A percentile compares a stretch with the other conserved stretches of the same genome.
These are phyloP conservation scores for Manacus vitellinus DNA, from an alignment of 2,113 vertebrate species.

Conservation along the genomic window DNA sequence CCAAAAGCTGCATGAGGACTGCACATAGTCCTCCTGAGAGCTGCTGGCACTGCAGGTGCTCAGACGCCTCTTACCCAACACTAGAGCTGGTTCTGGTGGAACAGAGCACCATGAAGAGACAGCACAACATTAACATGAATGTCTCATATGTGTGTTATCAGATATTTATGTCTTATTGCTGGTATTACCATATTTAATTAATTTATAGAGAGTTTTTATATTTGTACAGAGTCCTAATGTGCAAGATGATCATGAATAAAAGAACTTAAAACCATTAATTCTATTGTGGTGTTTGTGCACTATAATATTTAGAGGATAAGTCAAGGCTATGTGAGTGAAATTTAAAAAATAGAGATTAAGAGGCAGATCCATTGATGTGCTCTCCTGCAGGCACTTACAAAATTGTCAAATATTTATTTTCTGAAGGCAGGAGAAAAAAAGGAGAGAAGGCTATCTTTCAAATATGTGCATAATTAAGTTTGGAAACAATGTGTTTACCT, in stretches of 20 bases:
- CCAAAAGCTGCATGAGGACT: not conserved
- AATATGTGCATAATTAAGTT: not conserved
- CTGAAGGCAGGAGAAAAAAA: not conserved
- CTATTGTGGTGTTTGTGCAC: not conserved
- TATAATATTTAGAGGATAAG: not conserved
- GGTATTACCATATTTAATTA: constrained; percentile 36
- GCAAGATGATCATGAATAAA: not conserved
- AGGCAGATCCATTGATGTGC: not conserved
- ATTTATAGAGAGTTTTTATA: constrained; percentile 26
- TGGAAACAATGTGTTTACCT: not conserved
- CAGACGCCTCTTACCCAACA: not conserved
- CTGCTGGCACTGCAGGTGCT: not conserved
- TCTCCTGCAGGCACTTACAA: not conserved
- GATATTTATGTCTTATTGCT: constrained; percentile 11
- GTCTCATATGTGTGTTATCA: not conserved
- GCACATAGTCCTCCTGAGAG: not conserved
- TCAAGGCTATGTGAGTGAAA: not conserved
- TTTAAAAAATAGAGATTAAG: not conserved
- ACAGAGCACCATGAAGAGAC: not conserved
- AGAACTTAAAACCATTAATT: not conserved
- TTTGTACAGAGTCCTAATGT: not conserved
- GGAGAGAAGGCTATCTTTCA: not conserved
- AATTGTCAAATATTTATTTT: not conserved
- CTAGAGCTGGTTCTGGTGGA: not conserved
- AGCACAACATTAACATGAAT: rapidly evolving